phyloP scores from a whole-genome alignment of 1,140 invertebrate genomes.

The Diuraphis noxia region DNA sequence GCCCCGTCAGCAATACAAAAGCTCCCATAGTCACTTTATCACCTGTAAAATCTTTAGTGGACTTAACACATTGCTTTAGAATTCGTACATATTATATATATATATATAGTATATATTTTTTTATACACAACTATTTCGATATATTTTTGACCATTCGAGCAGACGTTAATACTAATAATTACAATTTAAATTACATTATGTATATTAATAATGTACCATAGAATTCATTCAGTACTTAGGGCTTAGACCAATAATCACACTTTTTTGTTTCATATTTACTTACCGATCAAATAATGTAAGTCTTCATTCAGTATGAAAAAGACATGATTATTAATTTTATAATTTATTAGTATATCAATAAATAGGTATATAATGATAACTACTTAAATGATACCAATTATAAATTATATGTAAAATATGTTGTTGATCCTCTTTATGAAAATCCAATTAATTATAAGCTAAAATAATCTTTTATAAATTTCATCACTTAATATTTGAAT shows the following conservation, averaged over 20 bases:
- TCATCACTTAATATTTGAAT: not conserved
- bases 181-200: not conserved
- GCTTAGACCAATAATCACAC: not conserved
- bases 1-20: slow-evolving; percentile 50
- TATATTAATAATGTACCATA: not conserved
- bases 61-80: slow-evolving; percentile 22
- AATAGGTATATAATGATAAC: not conserved
- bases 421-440: not conserved
- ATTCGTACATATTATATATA: not conserved
- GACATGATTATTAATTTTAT: not conserved
- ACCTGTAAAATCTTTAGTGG: slow-evolving; percentile 23
- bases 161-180: not conserved
- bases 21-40: slow-evolving; percentile 38
- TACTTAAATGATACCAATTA: not conserved
- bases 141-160: not conserved
- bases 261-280: not conserved
- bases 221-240: not conserved
- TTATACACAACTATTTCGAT: not conserved
- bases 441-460: slow-evolving; percentile 23
- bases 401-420: slow-evolving; percentile 7
- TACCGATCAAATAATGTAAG: not conserved
- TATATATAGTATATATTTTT: not conserved
- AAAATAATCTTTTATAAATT: not conserved
- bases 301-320: not conserved
- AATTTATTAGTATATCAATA: not conserved